Evolutionary conservation across 1,140 invertebrate species (phyloP), one percentile per base, ranked within the genome.

Genomic region (Drosophila rufa): DNA sequence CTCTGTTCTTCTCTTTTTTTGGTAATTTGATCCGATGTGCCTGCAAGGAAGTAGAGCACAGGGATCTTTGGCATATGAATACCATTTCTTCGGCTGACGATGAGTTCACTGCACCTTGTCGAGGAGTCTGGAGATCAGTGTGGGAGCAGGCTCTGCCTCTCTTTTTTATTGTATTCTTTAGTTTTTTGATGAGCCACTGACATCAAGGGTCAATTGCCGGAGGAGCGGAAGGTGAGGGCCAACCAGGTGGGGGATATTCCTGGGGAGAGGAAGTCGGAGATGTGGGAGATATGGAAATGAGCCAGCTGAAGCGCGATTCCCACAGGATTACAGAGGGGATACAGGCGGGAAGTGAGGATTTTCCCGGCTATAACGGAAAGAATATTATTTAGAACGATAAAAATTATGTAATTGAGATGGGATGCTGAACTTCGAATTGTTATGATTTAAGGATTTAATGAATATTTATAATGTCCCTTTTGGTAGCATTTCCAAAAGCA

Each of bases 1-100:
- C 48, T 1, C 33, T 27, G 1, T 5, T 45, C 42, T 42, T 25
- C 46, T 38, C 9, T 61, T 79, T 60, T 82, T 77, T 89, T 57
- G 74, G 84, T 79, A 90, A 89, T 90, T 90, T 68, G 84, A 89
- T 79, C 80, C 36, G 78, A 70, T 46, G 59, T 55, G 38, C 65
- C 50, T 69, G 57, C 53, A 56, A 71, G 85, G 85, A 89, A 84
- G 77, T 84, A 76, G 85, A 90, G 80, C 84, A 68, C 36, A 56
- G 74, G 82, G 82, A 71, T 86, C 75, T 51, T 79, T 65, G 64
- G 61, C 82, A 86, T 83, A 74, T 82, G 75, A 82, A 82, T 82
- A 58, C 50, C 67, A 86, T 86, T 86, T 67, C 67, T 82, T 74
- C 45, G 46, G 53, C 59, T 73, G 75, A 19, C 22, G 58, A 25